These are phyloP conservation scores for Tringa solitaria DNA, from an alignment of 2,113 vertebrate genomes.

Conservation along the genomic window DNA sequence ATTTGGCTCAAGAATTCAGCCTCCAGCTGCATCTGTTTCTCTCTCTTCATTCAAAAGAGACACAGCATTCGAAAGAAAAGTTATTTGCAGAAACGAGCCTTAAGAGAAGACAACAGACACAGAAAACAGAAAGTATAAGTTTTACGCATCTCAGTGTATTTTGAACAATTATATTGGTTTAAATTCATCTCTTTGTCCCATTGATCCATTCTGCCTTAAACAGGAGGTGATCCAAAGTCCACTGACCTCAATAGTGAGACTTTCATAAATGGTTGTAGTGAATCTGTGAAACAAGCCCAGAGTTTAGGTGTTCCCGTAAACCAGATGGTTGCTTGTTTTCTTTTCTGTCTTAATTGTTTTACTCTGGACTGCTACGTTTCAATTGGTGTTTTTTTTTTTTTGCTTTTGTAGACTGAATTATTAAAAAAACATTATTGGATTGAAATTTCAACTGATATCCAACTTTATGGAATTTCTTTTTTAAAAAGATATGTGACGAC, in stretches of 20 bases:
- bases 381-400: neutral
- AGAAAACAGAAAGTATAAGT: neutral
- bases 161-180: neutral
- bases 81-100: neutral
- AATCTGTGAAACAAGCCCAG: neutral
- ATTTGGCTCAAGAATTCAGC: neutral
- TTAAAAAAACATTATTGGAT: neutral
- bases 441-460: neutral
- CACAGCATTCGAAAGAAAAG: neutral
- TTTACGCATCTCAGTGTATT: neutral
- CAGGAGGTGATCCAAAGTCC: neutral
- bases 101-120: neutral
- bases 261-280: neutral
- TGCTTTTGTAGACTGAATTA: neutral
- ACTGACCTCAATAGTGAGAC: neutral
- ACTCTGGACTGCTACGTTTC: neutral
- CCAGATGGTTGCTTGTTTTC: neutral
- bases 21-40: neutral
- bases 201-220: neutral
- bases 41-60: neutral
- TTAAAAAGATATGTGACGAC: rapidly evolving
- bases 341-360: neutral
- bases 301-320: neutral
- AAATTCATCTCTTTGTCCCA: neutral
- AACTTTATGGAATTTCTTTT: neutral